Evolutionary conservation across 2,797 vertebrate species (phyloP).

Genomic region (Hafferia zeledoni): DNA sequence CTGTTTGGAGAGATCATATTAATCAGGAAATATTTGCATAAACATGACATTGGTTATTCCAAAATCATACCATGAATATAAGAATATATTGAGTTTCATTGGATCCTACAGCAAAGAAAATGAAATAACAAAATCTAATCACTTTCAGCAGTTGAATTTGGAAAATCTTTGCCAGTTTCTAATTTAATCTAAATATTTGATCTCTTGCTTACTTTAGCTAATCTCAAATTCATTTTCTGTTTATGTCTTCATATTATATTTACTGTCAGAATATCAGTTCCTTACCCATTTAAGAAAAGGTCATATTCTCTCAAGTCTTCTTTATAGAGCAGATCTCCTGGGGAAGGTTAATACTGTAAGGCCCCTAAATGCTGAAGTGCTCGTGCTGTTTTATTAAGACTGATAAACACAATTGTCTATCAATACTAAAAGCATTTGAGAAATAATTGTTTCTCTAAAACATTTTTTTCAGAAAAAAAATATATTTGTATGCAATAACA

Average conservation of each 20-base stretch:
- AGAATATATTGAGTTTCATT: conserved; percentile 1
- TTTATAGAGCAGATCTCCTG: neutral
- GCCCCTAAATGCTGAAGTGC: neutral
- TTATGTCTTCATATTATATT: neutral
- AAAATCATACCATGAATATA: neutral
- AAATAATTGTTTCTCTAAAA: neutral
- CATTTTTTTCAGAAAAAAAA: neutral
- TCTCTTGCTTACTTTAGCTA: neutral
- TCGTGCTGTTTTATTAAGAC: neutral
- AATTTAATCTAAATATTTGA: neutral
- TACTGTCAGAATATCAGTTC: neutral
- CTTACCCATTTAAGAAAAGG: neutral
- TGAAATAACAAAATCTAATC: conserved; percentile 13
- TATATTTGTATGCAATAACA: neutral
- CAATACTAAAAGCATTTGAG: neutral
- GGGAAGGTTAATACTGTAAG: neutral
- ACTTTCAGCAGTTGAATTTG: neutral
- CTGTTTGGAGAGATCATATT: conserved; percentile 5
- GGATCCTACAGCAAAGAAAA: neutral
- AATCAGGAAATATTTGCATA: conserved; percentile 26
- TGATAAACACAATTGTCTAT: neutral
- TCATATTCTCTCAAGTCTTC: neutral
- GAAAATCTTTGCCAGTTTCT: neutral
- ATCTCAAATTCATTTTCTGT: neutral
- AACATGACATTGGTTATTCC: neutral